Evolutionary conservation across 2,888 invertebrate genomes (phyloP).

Genomic region (Ormyrus pomaceus): DNA sequence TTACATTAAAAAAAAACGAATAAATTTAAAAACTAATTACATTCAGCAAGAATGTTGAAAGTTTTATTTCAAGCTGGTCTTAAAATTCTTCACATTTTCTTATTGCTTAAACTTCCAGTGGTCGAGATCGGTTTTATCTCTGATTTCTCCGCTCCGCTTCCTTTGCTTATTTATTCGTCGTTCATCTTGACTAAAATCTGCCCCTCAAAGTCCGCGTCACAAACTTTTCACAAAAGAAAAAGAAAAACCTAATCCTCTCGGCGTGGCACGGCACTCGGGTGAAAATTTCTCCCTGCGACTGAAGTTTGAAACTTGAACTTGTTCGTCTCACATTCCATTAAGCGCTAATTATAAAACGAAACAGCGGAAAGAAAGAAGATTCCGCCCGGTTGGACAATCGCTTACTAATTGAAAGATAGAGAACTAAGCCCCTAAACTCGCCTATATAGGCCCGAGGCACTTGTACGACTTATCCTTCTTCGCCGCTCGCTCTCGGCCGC

Average conservation of each 20-base stretch:
- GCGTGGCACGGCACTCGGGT: not conserved
- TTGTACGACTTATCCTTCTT: slow-evolving; percentile 24
- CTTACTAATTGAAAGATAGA: not conserved
- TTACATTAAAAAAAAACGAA: too few relatives aligned
- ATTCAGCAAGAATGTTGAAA: slow-evolving; percentile 16
- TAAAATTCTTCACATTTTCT: slow-evolving; percentile 30
- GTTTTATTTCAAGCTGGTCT: not conserved
- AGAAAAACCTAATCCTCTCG: not conserved
- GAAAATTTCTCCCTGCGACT: too few relatives aligned
- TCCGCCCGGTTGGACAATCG: too few relatives aligned
- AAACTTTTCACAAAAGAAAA: too few relatives aligned
- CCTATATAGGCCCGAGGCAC: slow-evolving; percentile 6
- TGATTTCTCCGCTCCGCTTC: not conserved
- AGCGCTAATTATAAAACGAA: too few relatives aligned
- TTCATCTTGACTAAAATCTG: not conserved
- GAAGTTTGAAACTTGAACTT: too few relatives aligned
- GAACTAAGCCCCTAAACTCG: not conserved
- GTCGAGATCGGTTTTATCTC: not conserved
- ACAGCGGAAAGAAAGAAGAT: too few relatives aligned
- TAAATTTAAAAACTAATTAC: not conserved
- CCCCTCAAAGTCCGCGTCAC: not conserved
- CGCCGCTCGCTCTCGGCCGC: not conserved
- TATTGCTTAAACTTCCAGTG: not conserved
- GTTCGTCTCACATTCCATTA: too few relatives aligned
- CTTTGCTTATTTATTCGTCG: slow-evolving; percentile 5